These are phyloP conservation scores for Dryococelus australis DNA, from an alignment of 2,888 invertebrate genomes.

Conservation along the genomic window DNA sequence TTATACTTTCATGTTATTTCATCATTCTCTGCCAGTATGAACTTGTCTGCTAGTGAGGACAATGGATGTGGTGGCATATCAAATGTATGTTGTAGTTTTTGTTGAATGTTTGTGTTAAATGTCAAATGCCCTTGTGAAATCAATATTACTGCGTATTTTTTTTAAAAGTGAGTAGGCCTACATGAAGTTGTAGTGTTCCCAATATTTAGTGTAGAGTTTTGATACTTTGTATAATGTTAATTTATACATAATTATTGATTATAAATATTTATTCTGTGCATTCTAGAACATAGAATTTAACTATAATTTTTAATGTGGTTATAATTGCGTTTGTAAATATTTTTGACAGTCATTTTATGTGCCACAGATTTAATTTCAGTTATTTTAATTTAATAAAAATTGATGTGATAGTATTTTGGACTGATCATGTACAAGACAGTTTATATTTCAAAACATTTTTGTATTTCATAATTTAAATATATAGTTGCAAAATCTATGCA, in stretches of 20 bases:
- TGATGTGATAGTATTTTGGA: background rate
- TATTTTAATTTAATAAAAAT: background rate
- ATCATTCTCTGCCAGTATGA: background rate
- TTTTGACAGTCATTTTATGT: background rate
- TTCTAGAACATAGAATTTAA: background rate
- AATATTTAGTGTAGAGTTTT: background rate
- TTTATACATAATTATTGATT: background rate
- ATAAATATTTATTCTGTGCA: background rate
- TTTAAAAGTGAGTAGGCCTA: background rate
- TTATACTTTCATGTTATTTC: background rate
- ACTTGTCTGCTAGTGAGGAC: background rate
- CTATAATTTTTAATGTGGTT: background rate
- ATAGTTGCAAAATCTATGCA: background rate
- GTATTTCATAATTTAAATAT: background rate
- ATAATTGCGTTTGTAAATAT: background rate
- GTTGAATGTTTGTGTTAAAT: background rate
- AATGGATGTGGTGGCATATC: background rate
- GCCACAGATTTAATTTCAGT: background rate
- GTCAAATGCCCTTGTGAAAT: background rate
- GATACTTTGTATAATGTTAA: background rate
- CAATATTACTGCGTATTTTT: background rate
- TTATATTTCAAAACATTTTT: background rate
- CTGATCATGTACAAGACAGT: background rate
- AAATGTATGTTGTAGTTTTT: background rate
- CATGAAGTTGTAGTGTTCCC: background rate